These are phyloP conservation scores for Drosophila neonasuta DNA, from an alignment of 2,888 invertebrate species.

Conservation along the genomic window DNA sequence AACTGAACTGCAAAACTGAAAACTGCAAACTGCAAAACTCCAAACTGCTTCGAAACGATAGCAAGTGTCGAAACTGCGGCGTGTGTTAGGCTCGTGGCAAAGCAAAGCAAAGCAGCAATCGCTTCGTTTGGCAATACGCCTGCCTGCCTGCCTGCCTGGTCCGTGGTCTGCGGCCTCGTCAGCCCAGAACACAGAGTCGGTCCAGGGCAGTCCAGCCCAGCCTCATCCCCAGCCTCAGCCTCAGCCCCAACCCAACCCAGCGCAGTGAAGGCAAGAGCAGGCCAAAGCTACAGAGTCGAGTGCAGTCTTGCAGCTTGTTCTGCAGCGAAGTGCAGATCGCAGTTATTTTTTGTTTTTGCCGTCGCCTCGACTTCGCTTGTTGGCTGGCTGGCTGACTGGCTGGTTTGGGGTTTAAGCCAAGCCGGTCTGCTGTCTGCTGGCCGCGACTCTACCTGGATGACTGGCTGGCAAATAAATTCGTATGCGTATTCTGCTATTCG, in stretches of 20 bases:
- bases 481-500: constrained; percentile 66
- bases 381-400: neutral
- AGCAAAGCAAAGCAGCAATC: constrained; percentile 63
- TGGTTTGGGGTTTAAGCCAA: constrained; percentile 6
- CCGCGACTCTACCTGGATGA: constrained; percentile 36
- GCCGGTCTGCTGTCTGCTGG: constrained; percentile 39
- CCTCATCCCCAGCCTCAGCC: too few species aligned
- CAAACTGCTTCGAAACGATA: constrained; percentile 22
- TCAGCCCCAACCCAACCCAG: too few species aligned
- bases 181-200: neutral
- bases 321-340: constrained; percentile 42
- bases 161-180: neutral
- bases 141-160: constrained; percentile 8
- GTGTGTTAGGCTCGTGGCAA: constrained; percentile 81
- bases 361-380: constrained; percentile 2
- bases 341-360: constrained; percentile 27
- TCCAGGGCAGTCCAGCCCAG: constrained; percentile 7
- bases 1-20: constrained; percentile 17
- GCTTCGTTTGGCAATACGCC: constrained; percentile 34
- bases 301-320: constrained; percentile 44
- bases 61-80: constrained; percentile 73
- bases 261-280: neutral
- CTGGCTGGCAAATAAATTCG: constrained; percentile 31
- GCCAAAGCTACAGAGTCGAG: constrained; percentile 23
- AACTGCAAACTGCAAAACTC: too few species aligned